A percentile compares a stretch with the other conserved stretches of the same genome.
Conservation (phyloP, 2,888 invertebrate species). For the Cordylochernes scorpioides region DNA sequence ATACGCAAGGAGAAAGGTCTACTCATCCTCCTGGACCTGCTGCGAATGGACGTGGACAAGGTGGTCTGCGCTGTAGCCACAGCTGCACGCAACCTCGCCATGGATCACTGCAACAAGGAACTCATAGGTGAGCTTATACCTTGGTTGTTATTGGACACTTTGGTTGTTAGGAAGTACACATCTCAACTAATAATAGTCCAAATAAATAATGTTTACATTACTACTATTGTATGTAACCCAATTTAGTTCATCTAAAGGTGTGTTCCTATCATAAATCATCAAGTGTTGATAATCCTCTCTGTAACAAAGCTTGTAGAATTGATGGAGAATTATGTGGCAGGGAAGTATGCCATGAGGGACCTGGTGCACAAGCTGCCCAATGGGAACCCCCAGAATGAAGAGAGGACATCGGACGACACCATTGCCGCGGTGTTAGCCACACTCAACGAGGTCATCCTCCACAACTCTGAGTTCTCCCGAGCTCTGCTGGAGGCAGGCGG, state of each 20-base stretch:
- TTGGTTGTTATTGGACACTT: conserved; percentile 4
- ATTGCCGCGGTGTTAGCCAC: conserved; percentile 91
- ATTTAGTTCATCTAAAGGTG: too few species aligned
- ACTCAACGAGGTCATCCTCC: conserved; percentile 81
- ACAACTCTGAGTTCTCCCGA: conserved; percentile 74
- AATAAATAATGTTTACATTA: conserved; percentile 1
- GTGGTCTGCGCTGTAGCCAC: conserved; percentile 96
- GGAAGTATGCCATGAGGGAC: conserved; percentile 89
- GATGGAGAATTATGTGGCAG: too few species aligned
- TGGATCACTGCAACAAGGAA: conserved; percentile 91
- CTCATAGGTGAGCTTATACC: conserved; percentile 71
- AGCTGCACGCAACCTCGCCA: conserved; percentile 80
- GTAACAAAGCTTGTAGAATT: too few species aligned
- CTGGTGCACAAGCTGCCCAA: conserved; percentile 84
- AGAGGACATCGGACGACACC: conserved; percentile 82
- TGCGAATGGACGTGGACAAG: conserved; percentile 81
- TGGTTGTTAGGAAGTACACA: background rate
- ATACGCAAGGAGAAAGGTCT: conserved; percentile 92
- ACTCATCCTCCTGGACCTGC: conserved; percentile 77
- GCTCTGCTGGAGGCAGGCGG: conserved; percentile 75
- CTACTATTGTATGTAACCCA: too few species aligned
- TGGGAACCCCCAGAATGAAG: conserved; percentile 43
- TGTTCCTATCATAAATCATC: too few species aligned
- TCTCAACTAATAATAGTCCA: background rate
- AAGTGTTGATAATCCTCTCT: too few species aligned